Evolutionary conservation across 2,888 invertebrate genomes (phyloP), one percentile per base, ranked within the genome.

Genomic region (Caenorhabditis sp.): DNA sequence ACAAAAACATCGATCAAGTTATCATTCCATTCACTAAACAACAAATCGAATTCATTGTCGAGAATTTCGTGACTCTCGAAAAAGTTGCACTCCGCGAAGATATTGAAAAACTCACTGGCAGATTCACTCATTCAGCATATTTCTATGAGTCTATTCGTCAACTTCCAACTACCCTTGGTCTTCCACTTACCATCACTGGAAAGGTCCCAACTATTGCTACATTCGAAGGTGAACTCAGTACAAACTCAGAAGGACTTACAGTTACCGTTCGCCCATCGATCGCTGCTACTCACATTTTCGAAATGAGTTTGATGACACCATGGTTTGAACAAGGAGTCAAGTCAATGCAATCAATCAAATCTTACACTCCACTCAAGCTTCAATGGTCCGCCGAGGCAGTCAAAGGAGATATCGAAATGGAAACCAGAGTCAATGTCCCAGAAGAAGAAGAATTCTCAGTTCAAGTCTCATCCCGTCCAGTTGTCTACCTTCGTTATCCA

Each of bases 1-100:
- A 76, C 80, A 78, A 76, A 63, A 78, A 84, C 59, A 77, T 85
- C 70, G 86, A 87, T 73, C 75, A 70, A 68, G 82, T 78, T 57
- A 67, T 85, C 23, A 70, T 85, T 61, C 84, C 85, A 59, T 54
- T 86, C 58, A 79, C 77, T 54, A 71, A 72, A 25, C 67, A 84
- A 62, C 50, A 59, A 36, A 21, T 84, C 49, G 76, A 77, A 12
- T 50, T 72, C 3, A 23, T 70, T 27, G 50, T 81, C 56, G 73
- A 75, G 71, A 62, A 74, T n/a, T n/a, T n/a, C n/a, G n/a, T n/a
- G 60, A 61, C 70, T 59, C 25, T 80, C 67, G 58, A 67, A 38
- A 66, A 71, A 36, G 77, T 76, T 65, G 25, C 43, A 60, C 78
- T 36, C 38, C 70, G 21, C n/a, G 21, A 23, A 23, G 12, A 20